Base-by-base conservation (phyloP, 2,797 vertebrate genomes). In the Acridotheres tristis region DNA sequence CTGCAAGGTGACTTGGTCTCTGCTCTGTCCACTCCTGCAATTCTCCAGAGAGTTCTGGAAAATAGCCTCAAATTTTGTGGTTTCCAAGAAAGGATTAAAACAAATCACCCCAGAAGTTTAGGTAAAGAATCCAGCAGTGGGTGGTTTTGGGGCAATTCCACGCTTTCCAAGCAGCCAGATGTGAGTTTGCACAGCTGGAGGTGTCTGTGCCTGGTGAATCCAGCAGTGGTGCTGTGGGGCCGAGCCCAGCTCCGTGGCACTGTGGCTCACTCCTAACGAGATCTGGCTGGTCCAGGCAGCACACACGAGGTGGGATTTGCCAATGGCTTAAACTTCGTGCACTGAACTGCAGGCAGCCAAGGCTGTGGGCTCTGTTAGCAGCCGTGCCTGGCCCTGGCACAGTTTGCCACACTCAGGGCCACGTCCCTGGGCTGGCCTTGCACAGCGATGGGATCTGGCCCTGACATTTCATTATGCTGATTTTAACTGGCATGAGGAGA, bases 391-490 rank as follows among this genome's bases (percentile, higher is more conserved):
- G 32, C 36, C 40, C 22, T 0, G 5, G 17, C 0, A 0, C 1
- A 8, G 50, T 18, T 51, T 51, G 0, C 9, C 2, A n/a, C 22
- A 29, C 47, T 29, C n/a, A 11, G 6, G 8, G 38, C 17, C 3
- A 7, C 0, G 23, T 69, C 85, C 82, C 40, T 55, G 85, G 21
- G 89, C 20, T 2, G 48, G 63, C 88, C 78, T 58, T 40, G 78
- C 3, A 3, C 23, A 88, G 81, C 5, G 0, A 51, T 7, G 50
- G 81, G 62, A 32, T 43, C 81, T 62, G 90, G 45, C 88, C 32
- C 1, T 94, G 97, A 97, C 45, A 62, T 97, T 97, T 97, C 94
- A 93, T 98, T 97, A 97, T 88, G 97, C 93, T 96, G 95, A 97
- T 97, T 95, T 92, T 94, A 97, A 91, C 86, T 94, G 97, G 94